Conservation (phyloP, 2,888 invertebrate genomes). For the Lasioglossum leucozonium region DNA sequence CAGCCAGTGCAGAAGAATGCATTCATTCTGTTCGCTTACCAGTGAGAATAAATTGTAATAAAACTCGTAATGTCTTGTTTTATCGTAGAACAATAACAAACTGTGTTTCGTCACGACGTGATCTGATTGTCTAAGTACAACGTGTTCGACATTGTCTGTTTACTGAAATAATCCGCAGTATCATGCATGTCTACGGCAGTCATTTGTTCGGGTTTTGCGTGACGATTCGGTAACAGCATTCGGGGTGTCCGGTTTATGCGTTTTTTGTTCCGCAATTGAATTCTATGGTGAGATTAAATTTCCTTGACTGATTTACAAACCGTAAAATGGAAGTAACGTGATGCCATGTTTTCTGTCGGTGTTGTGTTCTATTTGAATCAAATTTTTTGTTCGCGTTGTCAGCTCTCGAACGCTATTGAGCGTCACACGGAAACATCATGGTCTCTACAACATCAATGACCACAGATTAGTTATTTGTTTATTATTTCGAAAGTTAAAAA, state of each 20-base stretch:
- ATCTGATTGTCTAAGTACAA: background rate
- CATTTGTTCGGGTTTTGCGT: background rate
- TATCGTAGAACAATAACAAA: background rate
- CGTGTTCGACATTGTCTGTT: background rate
- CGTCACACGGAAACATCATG: too few species aligned
- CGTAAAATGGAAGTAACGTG: background rate
- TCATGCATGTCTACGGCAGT: background rate
- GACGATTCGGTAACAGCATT: background rate
- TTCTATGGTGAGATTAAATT: conserved; percentile 4
- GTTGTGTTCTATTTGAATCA: background rate
- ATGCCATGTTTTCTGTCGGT: background rate
- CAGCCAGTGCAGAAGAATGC: too few species aligned
- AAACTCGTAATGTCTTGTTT: too few species aligned
- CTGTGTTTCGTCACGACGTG: background rate
- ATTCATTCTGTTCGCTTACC: too few species aligned
- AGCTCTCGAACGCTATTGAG: background rate
- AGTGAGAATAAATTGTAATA: too few species aligned
- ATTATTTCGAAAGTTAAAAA: background rate
- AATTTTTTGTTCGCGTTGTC: background rate
- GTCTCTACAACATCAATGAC: background rate
- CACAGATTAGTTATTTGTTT: background rate
- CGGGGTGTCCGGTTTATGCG: too few species aligned
- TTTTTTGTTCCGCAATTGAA: background rate
- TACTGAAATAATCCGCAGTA: background rate
- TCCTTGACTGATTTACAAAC: background rate